Base-by-base conservation (phyloP, 2,797 vertebrate species). In the Dendrocincla tyrannina region DNA sequence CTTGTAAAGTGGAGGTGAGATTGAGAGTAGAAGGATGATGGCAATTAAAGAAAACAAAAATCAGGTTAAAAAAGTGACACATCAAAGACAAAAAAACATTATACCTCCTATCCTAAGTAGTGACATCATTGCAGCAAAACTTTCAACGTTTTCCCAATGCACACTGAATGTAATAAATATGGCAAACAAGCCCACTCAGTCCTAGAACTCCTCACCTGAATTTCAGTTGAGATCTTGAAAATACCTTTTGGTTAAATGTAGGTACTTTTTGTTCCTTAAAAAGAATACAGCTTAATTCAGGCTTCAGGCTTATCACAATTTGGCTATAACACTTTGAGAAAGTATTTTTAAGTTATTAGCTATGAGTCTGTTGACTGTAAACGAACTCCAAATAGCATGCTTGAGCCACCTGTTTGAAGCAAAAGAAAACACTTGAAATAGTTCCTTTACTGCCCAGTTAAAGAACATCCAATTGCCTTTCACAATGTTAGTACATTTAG, bases 371-470 rank as follows among this genome's bases (percentile, higher is more conserved):
- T 93, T 81, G 68, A 92, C 91, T 96, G 85, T 79, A 95, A 86
- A 78, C 81, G 67, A 92, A 89, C 59, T 79, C 69, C 53, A 93
- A 85, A 93, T 68, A 95, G 70, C 72, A 75, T 13, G 39, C 52
- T 53, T 56, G 60, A 91, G 70, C 83, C 92, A 95, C 50, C 85
- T 96, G 91, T 86, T 76, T 94, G 55, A 95, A 95, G 62, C 62
- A 91, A 95, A 92, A 94, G 46, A 79, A 93, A 96, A 78, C 93
- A 88, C 83, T 96, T 89, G 76, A 93, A 92, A 96, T 93, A 95
- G 78, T 91, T 89, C 16, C 58, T 89, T 92, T 85, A 78, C 68
- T 86, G 76, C 49, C 42, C 58, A 78, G 47, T 89, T 91, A 88
- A 97, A 85, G 63, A 89, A 84, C 49, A 91, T 35, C 70, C 42